Evolutionary conservation across 2,888 invertebrate species (phyloP), one percentile per base, ranked within the genome.

Genomic region (Callyntrura sp.): DNA sequence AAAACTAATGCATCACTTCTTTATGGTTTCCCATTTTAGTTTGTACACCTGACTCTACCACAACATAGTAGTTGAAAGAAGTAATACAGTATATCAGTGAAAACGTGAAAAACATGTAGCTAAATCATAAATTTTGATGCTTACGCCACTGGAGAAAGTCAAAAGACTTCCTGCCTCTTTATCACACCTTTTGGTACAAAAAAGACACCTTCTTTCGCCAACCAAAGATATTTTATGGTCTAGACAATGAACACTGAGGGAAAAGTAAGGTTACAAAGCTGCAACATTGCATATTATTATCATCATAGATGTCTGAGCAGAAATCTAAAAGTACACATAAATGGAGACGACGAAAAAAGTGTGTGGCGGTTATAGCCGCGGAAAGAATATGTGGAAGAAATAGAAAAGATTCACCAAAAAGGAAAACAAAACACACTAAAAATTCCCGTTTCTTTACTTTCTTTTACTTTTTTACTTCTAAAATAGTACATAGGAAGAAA

Each of bases 71-170:
- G 55, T 17, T 65, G 20, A 35, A 35, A 82, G 20, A 35, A 35
- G 14, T 70, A 51, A 1, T 1, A 23, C 51, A 76, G 14, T 55
- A 9, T 28, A 68, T 57, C 57, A 28, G 35, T 11, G 20, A n/a
- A 9, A 35, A 25, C 35, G 25, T 35, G 17, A 4, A 62, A 9
- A 62, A 45, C 11, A 81, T 81, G 48, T 60, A 48, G 62, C 17
- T 68, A 65, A 70, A 48, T 73, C 85, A 57, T 85, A 85, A 85
- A 85, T 73, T 85, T 76, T 43, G 73, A 60, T 85, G 76, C 73
- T 76, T 57, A 70, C 14, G 1, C 43, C 12, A 17, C 62, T 9
- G 60, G 60, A 76, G 14, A 14, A 85, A 73, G 76, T 76, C 68
- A 55, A 62, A 60, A 17, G 57, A 82, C 82, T 82, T 82, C 70